Percentiles rank a stretch among this genome's conserved stretches.
phyloP scores from a whole-genome alignment of 2,797 vertebrate genomes.

The Prunella strophiata region DNA sequence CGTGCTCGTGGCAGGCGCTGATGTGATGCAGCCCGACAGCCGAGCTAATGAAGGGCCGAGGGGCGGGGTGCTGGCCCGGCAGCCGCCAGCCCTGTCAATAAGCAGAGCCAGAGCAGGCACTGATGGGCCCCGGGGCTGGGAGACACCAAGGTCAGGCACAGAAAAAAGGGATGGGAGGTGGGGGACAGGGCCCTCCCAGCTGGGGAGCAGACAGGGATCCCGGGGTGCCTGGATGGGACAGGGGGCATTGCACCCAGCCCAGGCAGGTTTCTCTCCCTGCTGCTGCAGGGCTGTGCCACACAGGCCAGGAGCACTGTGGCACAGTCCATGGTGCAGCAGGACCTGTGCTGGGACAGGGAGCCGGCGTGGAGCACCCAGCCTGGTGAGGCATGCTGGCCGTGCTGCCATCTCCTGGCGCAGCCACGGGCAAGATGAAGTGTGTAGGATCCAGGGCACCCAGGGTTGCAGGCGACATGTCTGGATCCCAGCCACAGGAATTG shows the following conservation, averaged over 20 bases:
- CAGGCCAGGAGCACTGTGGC: fast-evolving
- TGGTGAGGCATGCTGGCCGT: not conserved
- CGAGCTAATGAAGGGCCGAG: not conserved
- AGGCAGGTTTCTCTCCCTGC: not conserved
- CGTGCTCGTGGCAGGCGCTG: fast-evolving
- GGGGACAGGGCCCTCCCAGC: not conserved
- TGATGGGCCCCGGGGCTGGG: slow-evolving; percentile 51
- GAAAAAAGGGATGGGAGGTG: not conserved
- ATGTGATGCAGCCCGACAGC: slow-evolving; percentile 49
- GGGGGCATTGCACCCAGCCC: not conserved
- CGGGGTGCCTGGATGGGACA: not conserved
- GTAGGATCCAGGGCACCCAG: not conserved
- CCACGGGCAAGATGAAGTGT: fast-evolving
- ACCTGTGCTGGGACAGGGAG: not conserved
- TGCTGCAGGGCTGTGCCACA: not conserved
- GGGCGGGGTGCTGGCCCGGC: fast-evolving
- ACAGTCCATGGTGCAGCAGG: fast-evolving
- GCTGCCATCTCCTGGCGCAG: slow-evolving; percentile 39
- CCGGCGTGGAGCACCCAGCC: fast-evolving
- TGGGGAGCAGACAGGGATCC: not conserved
- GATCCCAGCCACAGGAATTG: not conserved
- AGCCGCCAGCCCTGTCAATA: slow-evolving; percentile 46
- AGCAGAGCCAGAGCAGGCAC: not conserved
- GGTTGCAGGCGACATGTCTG: fast-evolving
- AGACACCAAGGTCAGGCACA: slow-evolving; percentile 49